A percentile compares a stretch with the other conserved stretches of the same genome.
phyloP scores from a whole-genome alignment of 2,797 vertebrate genomes.

The Onychomys leucogaster region DNA sequence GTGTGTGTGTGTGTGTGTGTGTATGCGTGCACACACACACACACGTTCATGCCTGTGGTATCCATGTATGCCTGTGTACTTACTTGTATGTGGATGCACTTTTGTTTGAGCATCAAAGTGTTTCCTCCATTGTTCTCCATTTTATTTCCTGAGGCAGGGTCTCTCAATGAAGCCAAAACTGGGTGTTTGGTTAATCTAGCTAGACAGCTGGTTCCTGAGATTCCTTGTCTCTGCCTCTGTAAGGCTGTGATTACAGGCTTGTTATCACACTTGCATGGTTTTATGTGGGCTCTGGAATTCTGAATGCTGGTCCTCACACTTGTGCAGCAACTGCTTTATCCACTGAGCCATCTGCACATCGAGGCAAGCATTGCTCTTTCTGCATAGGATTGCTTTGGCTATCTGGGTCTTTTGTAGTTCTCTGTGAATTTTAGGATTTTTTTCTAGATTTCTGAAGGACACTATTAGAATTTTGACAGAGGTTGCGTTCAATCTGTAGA shows the following conservation, averaged over 20 bases:
- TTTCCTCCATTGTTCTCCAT: not conserved
- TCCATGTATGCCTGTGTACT: not conserved
- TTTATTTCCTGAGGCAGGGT: not conserved
- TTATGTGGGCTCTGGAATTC: not conserved
- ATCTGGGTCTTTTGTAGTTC: not conserved
- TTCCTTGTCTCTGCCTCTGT: not conserved
- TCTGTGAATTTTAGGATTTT: not conserved
- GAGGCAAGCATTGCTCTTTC: not conserved
- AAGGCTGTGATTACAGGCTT: not conserved
- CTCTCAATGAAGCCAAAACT: not conserved
- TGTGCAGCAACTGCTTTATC: not conserved
- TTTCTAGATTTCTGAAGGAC: not conserved
- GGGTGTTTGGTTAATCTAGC: not conserved
- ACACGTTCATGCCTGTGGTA: not conserved
- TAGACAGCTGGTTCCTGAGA: rapidly evolving
- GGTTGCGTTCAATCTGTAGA: not conserved
- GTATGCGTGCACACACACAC: no score
- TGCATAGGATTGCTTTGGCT: not conserved
- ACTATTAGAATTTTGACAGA: not conserved
- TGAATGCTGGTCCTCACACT: not conserved
- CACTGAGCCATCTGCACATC: not conserved
- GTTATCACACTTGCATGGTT: not conserved
- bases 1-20: not conserved
- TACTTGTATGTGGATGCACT: not conserved
- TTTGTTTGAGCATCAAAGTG: not conserved